phyloP scores from a whole-genome alignment of 2,113 vertebrate species.

The Corydoras maculifer region DNA sequence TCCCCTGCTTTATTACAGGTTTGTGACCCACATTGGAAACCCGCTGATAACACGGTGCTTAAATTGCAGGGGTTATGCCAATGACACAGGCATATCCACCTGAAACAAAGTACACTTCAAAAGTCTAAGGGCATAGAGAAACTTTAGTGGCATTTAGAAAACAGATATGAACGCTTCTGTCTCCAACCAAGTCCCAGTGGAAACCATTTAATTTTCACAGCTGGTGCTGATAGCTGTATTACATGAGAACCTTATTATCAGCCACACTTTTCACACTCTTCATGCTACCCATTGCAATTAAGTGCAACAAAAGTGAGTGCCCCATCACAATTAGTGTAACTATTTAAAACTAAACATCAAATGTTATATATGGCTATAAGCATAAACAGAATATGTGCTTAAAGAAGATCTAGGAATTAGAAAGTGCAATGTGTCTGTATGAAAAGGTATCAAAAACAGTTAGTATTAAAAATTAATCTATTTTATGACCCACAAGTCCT shows the following conservation, averaged over 20 bases:
- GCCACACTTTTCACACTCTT: conserved; percentile 11
- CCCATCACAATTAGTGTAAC: conserved; percentile 19
- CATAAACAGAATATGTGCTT: conserved; percentile 1
- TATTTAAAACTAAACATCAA: not conserved
- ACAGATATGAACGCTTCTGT: not conserved
- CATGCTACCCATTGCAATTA: conserved; percentile 18
- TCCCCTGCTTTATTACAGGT: conserved; percentile 72
- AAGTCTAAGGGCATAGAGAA: conserved; percentile 16
- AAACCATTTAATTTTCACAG: conserved; percentile 7
- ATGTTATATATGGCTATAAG: no score
- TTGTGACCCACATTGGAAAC: conserved; percentile 64
- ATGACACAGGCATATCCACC: conserved; percentile 60
- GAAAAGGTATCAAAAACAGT: no score
- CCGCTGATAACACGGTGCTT: conserved; percentile 56
- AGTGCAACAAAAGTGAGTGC: conserved; percentile 18
- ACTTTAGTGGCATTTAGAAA: not conserved
- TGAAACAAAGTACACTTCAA: conserved; percentile 53
- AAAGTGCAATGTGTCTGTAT: no score
- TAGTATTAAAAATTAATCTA: no score
- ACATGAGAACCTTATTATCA: conserved; percentile 21
- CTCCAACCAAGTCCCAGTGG: not conserved
- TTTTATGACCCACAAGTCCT: no score
- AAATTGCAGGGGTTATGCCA: conserved; percentile 63
- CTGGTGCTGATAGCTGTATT: conserved; percentile 22
- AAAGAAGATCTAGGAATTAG: not conserved